Conservation (phyloP, 2,888 invertebrate species). For the Pandemis cinnamomeana region DNA sequence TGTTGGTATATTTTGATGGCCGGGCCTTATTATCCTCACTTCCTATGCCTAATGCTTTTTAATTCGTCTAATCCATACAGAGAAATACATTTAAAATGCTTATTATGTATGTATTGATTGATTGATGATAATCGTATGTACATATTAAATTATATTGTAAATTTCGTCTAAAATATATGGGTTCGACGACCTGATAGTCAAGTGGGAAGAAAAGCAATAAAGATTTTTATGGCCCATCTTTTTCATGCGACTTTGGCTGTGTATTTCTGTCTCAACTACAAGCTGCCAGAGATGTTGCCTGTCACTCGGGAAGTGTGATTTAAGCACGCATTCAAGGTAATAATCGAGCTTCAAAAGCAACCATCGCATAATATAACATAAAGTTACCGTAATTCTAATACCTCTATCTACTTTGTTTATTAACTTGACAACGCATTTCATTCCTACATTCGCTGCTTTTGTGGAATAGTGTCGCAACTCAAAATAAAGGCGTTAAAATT, state of each 20-base stretch:
- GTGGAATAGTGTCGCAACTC: no score
- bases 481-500: no score
- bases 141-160: constrained; percentile 76
- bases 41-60: constrained; percentile 37
- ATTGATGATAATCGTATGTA: constrained; percentile 76
- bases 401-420: not conserved
- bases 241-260: constrained; percentile 62
- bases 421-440: no score
- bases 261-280: constrained; percentile 51
- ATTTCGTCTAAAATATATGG: constrained; percentile 71
- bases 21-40: constrained; percentile 26
- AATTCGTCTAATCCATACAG: constrained; percentile 39
- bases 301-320: constrained; percentile 31
- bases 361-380: not conserved
- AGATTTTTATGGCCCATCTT: constrained; percentile 71
- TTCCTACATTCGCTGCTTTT: no score
- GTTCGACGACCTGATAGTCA: constrained; percentile 67
- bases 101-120: constrained; percentile 62
- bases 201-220: constrained; percentile 79
- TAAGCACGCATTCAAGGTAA: constrained; percentile 26
- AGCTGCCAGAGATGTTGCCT: constrained; percentile 18
- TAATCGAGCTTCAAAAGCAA: constrained; percentile 16
- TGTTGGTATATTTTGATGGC: constrained; percentile 40
- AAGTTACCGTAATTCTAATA: not conserved
- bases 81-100: constrained; percentile 39